Base-by-base conservation (phyloP, 2,888 invertebrate genomes). In the Platypus cylindrus region DNA sequence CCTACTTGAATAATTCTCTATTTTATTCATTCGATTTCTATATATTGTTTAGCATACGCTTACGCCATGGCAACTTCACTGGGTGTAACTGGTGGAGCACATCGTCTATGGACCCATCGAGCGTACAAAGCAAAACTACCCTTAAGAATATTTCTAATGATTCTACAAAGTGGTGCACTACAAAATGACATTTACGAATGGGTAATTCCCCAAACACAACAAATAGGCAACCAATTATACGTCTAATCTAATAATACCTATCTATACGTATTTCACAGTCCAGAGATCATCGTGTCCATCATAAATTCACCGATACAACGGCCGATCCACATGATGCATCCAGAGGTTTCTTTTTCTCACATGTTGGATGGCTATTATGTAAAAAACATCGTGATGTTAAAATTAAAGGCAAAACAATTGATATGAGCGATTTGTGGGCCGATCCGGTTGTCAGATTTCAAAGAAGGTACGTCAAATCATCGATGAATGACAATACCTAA, bases 301-400 rank as follows among this genome's bases (percentile, higher is more conserved):
- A 90, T 60, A 90, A 90, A 62, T 90, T 81, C 60, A 80, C 81
- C 8, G 84, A 84, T 49, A 87, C 86, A 0, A 75, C 89, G 53
- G 90, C 87, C 0, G 90, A 91, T 60, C 91, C 90, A 0, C 89
- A 91, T 58, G 90, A 90, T 53, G 77, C 85, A 0, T 68, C 66
- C 24, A 68, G 90, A 39, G 94, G 59, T 1, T 91, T 94, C 67
- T 93, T 94, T 68, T 94, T 93, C 64, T 79, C 90, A 0, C 94
- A 94, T 60, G 82, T 93, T 56, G 94, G 94, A 13, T 94, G 94
- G 94, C 65, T 94, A 45, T 68, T 91, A 67, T 64, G 81, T 31
- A 73, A 76, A 43, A 94, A 94, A 58, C 93, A 93, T 58, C 82
- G 79, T 24, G 86, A 87, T 41, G 89, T 94, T n/a, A 76, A 76